These are phyloP conservation scores for Gambusia yucatana DNA, from an alignment of 2,797 vertebrate species.

Conservation along the genomic window DNA sequence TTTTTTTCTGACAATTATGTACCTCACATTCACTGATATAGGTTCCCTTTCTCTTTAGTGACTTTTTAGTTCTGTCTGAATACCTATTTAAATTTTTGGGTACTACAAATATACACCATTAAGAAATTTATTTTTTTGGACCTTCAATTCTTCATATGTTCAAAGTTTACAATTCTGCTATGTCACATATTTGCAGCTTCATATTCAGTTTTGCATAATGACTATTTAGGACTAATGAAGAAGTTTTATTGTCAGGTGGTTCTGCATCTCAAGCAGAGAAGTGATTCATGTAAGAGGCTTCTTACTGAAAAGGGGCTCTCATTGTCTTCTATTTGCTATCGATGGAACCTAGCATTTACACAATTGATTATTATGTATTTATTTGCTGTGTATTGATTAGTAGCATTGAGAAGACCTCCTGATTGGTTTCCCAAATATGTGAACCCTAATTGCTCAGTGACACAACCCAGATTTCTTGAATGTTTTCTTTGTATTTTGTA, in stretches of 20 bases:
- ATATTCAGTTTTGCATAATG: background rate
- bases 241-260: too few species aligned
- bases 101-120: background rate
- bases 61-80: background rate
- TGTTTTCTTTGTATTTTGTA: conserved; percentile 50
- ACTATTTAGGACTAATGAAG: too few species aligned
- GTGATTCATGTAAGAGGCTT: conserved; percentile 1
- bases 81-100: background rate
- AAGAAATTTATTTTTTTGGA: background rate
- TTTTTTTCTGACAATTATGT: conserved; percentile 24
- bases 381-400: conserved; percentile 27
- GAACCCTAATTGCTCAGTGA: conserved; percentile 32
- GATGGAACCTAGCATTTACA: conserved; percentile 33
- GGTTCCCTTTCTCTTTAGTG: conserved; percentile 15
- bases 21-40: conserved; percentile 39
- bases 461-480: conserved; percentile 36
- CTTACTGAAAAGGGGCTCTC: background rate
- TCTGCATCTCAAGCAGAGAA: background rate
- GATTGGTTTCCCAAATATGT: conserved; percentile 56
- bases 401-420: conserved; percentile 39
- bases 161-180: background rate
- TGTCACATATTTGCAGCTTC: background rate
- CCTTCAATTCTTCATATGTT: background rate
- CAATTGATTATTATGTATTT: conserved; percentile 25
- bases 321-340: background rate